phyloP scores from a whole-genome alignment of 2,888 invertebrate genomes.

The Furcula furcula region DNA sequence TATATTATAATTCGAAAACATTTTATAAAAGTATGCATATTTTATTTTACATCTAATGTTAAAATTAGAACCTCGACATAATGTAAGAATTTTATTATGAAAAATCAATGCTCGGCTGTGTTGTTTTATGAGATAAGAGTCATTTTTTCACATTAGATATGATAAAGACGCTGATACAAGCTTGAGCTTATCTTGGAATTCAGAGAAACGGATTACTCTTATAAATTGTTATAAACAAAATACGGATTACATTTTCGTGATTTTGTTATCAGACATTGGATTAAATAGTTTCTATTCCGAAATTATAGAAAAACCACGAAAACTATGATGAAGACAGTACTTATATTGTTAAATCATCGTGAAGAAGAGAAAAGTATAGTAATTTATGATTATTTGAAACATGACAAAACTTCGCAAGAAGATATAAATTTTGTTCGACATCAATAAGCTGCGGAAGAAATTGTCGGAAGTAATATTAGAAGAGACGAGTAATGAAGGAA shows the following conservation, averaged over 20 bases:
- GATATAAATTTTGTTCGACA: neutral
- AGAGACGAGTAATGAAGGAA: slow-evolving; percentile 43
- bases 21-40: too few relatives aligned
- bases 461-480: slow-evolving; percentile 31
- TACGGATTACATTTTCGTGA: too few relatives aligned
- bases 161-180: slow-evolving; percentile 16
- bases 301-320: too few relatives aligned
- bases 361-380: too few relatives aligned
- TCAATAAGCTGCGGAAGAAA: neutral
- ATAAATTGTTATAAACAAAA: too few relatives aligned
- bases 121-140: slow-evolving; percentile 30
- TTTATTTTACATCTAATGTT: too few relatives aligned
- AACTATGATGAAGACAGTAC: too few relatives aligned
- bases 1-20: too few relatives aligned
- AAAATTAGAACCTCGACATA: neutral
- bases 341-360: too few relatives aligned
- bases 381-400: neutral
- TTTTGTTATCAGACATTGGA: too few relatives aligned
- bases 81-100: slow-evolving; percentile 13
- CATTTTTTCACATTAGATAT: slow-evolving; percentile 17
- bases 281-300: too few relatives aligned
- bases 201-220: slow-evolving; percentile 4
- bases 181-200: slow-evolving; percentile 15
- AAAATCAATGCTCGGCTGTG: slow-evolving; percentile 19
- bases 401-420: neutral